phyloP scores from a whole-genome alignment of 2,888 invertebrate genomes.

The Leptinotarsa tumamoca region DNA sequence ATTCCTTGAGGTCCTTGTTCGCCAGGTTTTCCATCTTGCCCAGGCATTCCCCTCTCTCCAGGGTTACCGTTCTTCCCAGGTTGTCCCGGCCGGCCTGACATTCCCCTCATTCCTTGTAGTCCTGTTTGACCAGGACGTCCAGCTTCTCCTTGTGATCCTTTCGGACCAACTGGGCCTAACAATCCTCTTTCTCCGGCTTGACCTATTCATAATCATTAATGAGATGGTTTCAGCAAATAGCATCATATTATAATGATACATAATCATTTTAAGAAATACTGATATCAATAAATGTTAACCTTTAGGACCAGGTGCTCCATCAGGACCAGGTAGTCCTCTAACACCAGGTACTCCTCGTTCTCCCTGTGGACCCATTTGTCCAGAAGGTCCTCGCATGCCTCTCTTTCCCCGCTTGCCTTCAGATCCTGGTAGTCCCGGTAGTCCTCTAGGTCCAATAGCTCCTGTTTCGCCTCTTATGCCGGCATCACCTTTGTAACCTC shows the following conservation, averaged over 20 bases:
- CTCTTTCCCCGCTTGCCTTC: slow-evolving; percentile 87
- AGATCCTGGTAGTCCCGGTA: slow-evolving; percentile 79
- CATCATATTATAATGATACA: background rate
- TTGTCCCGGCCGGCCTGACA: slow-evolving; percentile 77
- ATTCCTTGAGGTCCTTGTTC: slow-evolving; percentile 84
- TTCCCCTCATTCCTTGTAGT: slow-evolving; percentile 72
- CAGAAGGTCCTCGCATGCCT: slow-evolving; percentile 81
- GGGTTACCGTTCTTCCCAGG: slow-evolving; percentile 78
- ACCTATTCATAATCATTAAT: slow-evolving; percentile 60
- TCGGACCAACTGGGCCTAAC: slow-evolving; percentile 74
- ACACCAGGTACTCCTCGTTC: slow-evolving; percentile 77
- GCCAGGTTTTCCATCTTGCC: slow-evolving; percentile 88
- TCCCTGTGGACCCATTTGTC: slow-evolving; percentile 78
- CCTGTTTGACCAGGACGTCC: slow-evolving; percentile 73
- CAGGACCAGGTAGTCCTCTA: slow-evolving; percentile 80
- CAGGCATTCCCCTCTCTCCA: slow-evolving; percentile 81
- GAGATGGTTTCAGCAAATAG: background rate
- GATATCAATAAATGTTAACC: slow-evolving; percentile 61
- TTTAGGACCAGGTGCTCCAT: slow-evolving; percentile 82
- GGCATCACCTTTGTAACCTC: slow-evolving; percentile 83
- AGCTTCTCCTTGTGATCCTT: slow-evolving; percentile 73
- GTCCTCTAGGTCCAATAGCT: slow-evolving; percentile 78
- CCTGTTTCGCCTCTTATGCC: slow-evolving; percentile 84
- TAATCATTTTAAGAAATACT: no score
- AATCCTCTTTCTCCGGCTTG: slow-evolving; percentile 79